Conservation (phyloP, 2,113 vertebrate genomes). For the Mohoua ochrocephala region DNA sequence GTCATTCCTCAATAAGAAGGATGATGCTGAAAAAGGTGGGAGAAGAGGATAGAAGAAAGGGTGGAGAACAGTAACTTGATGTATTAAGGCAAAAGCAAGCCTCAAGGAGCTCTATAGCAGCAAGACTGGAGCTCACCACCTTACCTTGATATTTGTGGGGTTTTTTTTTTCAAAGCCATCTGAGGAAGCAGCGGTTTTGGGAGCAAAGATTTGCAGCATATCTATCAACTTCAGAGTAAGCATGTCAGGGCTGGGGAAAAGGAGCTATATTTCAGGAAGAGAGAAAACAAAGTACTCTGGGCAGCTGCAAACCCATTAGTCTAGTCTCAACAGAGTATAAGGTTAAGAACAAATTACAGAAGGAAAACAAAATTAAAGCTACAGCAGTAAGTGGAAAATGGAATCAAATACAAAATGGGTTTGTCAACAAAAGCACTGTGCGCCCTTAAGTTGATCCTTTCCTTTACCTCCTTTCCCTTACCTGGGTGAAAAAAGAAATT, state of each 20-base stretch:
- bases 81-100: background rate
- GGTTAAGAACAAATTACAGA: conserved; percentile 62
- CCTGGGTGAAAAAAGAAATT: background rate
- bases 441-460: conserved; percentile 39
- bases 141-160: background rate
- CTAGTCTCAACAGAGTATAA: conserved; percentile 45
- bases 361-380: conserved; percentile 58
- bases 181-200: background rate
- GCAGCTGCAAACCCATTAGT: conserved; percentile 55
- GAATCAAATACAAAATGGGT: conserved; percentile 38
- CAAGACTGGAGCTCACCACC: background rate
- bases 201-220: conserved; percentile 33
- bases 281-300: conserved; percentile 46
- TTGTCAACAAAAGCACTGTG: conserved; percentile 21
- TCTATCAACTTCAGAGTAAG: conserved; percentile 50
- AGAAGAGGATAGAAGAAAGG: background rate
- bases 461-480: conserved; percentile 15
- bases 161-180: background rate
- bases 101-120: background rate
- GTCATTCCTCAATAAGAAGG: background rate
- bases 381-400: conserved; percentile 39
- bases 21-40: background rate
- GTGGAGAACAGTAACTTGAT: background rate
- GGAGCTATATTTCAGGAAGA: conserved; percentile 56
- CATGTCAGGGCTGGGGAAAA: background rate